phyloP scores from a whole-genome alignment of 2,113 vertebrate species.

The Erinaceus europaeus region DNA sequence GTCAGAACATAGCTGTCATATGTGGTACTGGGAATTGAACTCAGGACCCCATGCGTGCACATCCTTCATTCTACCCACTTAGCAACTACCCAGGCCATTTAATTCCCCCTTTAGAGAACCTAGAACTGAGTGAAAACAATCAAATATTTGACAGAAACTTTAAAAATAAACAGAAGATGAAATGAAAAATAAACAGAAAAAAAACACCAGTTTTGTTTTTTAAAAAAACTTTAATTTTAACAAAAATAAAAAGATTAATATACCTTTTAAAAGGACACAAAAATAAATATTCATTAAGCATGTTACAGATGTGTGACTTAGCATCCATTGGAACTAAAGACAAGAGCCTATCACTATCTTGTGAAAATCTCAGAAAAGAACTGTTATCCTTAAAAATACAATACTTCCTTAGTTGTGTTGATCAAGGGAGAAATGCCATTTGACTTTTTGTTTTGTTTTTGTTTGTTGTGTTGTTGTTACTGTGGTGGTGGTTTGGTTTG shows the following conservation, averaged over 20 bases:
- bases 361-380: neutral
- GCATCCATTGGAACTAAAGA: neutral
- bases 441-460: too few relatives aligned
- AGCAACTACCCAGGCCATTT: too few relatives aligned
- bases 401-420: neutral
- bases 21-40: too few relatives aligned
- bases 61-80: too few relatives aligned
- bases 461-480: too few relatives aligned
- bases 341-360: too few relatives aligned
- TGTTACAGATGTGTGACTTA: neutral
- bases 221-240: slow-evolving; percentile 78
- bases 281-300: slow-evolving; percentile 81
- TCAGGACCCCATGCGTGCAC: too few relatives aligned
- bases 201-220: neutral
- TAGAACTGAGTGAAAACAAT: neutral
- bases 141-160: neutral
- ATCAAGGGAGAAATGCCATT: too few relatives aligned
- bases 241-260: slow-evolving; percentile 54
- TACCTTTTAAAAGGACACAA: slow-evolving; percentile 40
- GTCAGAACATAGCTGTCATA: too few relatives aligned
- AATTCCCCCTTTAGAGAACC: neutral
- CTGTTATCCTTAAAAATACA: neutral
- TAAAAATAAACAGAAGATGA: too few relatives aligned
- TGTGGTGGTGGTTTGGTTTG: too few relatives aligned
- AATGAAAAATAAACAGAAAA: too few relatives aligned